These are phyloP conservation scores for Theonella swinhoei DNA, from an alignment of 37 sponge, comb jelly and placozoan species.

Conservation along the genomic window DNA sequence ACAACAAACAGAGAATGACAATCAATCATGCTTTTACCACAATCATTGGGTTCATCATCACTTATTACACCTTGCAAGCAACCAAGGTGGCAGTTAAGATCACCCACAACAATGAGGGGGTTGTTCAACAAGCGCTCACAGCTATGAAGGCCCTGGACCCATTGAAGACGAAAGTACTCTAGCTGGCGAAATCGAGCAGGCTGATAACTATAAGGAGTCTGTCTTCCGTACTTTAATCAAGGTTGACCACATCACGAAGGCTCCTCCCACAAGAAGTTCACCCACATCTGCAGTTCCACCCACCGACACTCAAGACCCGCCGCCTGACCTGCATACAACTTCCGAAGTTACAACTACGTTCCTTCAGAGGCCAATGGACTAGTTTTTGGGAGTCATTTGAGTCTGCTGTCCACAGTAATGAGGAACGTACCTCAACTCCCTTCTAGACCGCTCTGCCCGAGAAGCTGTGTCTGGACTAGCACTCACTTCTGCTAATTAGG, in stretches of 20 bases:
- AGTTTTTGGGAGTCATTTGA: slow-evolving; percentile 34
- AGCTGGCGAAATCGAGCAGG: slow-evolving; percentile 40
- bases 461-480: slow-evolving; percentile 25
- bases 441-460: background rate
- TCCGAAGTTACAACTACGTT: slow-evolving; percentile 24
- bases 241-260: slow-evolving; percentile 1
- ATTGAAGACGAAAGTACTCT: slow-evolving; percentile 8
- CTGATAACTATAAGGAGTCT: slow-evolving; percentile 35
- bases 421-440: slow-evolving; percentile 26
- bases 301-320: background rate
- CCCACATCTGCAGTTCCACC: slow-evolving; percentile 7
- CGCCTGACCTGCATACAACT: slow-evolving; percentile 1
- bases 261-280: background rate
- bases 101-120: too few species aligned
- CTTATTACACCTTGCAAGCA: too few species aligned
- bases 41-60: too few species aligned
- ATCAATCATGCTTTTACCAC: too few species aligned
- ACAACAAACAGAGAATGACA: too few species aligned
- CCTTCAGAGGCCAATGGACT: slow-evolving; percentile 29
- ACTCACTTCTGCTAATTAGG: slow-evolving; percentile 27
- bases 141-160: background rate
- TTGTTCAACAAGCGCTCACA: too few species aligned
- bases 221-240: slow-evolving; percentile 19
- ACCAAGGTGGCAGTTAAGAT: too few species aligned
- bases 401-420: slow-evolving; percentile 16